A percentile compares a stretch with the other conserved stretches of the same genome.
phyloP scores from a whole-genome alignment of 2,888 invertebrate genomes.

The Euspilapteryx auroguttella region DNA sequence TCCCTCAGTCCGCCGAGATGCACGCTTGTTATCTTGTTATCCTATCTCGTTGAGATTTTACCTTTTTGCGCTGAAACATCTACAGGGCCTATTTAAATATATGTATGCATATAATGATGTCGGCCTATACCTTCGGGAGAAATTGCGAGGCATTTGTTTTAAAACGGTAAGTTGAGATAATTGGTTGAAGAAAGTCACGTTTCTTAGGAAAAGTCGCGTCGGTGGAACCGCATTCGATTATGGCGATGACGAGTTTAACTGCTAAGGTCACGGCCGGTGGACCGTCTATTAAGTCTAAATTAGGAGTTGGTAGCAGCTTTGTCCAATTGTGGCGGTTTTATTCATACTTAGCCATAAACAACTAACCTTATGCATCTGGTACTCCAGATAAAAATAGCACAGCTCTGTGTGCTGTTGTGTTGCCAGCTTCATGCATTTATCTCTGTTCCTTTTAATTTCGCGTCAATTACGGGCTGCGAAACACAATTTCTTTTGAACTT shows the following conservation, averaged over 20 bases:
- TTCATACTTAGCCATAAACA: slow-evolving; percentile 10
- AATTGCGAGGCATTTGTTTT: slow-evolving; percentile 1
- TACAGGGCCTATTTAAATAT: slow-evolving; percentile 13
- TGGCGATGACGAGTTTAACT: slow-evolving; percentile 32
- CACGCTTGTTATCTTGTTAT: slow-evolving; percentile 59
- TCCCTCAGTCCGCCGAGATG: background rate
- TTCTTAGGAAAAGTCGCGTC: slow-evolving; percentile 25
- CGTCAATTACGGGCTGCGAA: slow-evolving; percentile 21
- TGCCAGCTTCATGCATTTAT: too few relatives aligned
- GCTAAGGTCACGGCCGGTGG: slow-evolving; percentile 19
- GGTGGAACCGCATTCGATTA: slow-evolving; percentile 31
- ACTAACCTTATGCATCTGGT: too few relatives aligned
- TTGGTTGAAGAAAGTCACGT: slow-evolving; percentile 37
- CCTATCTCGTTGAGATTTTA: slow-evolving; percentile 52
- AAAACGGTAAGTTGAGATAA: slow-evolving; percentile 23
- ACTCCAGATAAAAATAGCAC: too few relatives aligned
- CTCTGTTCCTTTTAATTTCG: slow-evolving; percentile 16
- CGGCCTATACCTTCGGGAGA: too few relatives aligned
- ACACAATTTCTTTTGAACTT: slow-evolving; percentile 25
- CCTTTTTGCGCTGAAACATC: slow-evolving; percentile 36
- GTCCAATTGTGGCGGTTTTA: slow-evolving; percentile 9
- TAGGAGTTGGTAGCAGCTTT: slow-evolving; percentile 10
- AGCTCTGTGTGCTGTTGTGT: too few relatives aligned
- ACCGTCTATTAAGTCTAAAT: slow-evolving; percentile 26
- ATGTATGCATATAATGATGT: slow-evolving; percentile 5